Evolutionary conservation across 2,888 invertebrate species (phyloP), one percentile per base, ranked within the genome.

Genomic region (Cerastoderma edule): DNA sequence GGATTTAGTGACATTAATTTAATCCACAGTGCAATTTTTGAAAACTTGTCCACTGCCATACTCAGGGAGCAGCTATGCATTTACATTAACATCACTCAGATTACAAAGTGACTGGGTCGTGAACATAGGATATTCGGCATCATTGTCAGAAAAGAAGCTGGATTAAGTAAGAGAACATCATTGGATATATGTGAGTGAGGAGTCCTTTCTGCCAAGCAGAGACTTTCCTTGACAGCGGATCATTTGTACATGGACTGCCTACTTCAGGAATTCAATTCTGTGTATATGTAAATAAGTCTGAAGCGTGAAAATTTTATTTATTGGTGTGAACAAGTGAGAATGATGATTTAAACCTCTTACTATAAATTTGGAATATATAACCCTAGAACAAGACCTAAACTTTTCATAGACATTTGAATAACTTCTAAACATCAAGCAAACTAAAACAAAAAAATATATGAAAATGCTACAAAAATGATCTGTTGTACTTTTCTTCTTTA

Each of bases 161-260:
- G 57, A 57, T 13, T 10, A 30, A 19, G 30, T 32, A 32, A 57
- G 57, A 32, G 16, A 32, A 19, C 2, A 28, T 22, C 19, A 46
- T 54, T 39, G 28, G 24, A 35, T 13, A 65, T 27, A 39, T 27
- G 24, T 27, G 30, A 30, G 57, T 27, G 16, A n/a, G 39, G 60
- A 63, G 81, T 81, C 78, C 57, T 81, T 60, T 81, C 81, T 81
- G 81, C 81, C 78, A 75, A 81, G 81, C 81, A 81, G 81, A 81
- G 81, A 48, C 81, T 71, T 63, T 30, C 30, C 24, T 24, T 63
- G 63, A 39, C 39, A 67, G 72, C 56, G n/a, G 63, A 64, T 39
- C 35, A 50, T 22, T 53, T 64, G 22, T 64, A 65, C 32, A 32
- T 39, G 64, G 44, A 66, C 33, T 50, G 50, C 33, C 32, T 35